Conservation (phyloP, 2,888 invertebrate species). For the Perizoma affinitatum region DNA sequence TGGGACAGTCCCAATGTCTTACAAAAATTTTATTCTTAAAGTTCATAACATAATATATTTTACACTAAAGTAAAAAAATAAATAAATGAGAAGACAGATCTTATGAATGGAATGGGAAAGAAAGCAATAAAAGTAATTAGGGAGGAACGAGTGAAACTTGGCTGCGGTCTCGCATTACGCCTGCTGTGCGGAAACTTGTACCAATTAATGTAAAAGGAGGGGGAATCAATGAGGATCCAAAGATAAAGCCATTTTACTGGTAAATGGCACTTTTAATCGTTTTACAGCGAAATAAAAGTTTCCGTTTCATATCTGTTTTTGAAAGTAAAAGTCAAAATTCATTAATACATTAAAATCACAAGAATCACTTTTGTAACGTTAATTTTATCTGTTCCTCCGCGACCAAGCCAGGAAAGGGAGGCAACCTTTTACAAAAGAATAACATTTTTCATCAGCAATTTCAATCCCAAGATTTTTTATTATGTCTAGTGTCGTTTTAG, state of each 20-base stretch:
- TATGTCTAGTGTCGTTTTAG: no score
- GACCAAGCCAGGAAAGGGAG: no score
- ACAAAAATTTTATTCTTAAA: slow-evolving; percentile 24
- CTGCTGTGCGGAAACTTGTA: slow-evolving; percentile 63
- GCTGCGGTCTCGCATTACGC: slow-evolving; percentile 64
- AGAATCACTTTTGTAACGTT: no score
- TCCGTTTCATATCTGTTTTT: no score
- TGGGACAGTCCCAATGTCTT: no score
- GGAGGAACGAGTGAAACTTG: slow-evolving; percentile 65
- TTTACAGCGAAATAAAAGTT: slow-evolving; percentile 2
- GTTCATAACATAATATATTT: slow-evolving; percentile 28
- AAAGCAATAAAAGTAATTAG: slow-evolving; percentile 71
- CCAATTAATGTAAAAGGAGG: slow-evolving; percentile 62
- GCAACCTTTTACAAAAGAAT: no score
- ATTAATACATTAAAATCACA: no score
- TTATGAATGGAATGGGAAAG: slow-evolving; percentile 62
- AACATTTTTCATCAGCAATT: no score
- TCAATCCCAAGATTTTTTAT: no score
- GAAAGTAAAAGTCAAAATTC: no score
- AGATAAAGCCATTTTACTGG: slow-evolving; percentile 26
- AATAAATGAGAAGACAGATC: slow-evolving; percentile 52
- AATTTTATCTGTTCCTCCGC: no score
- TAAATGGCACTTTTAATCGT: slow-evolving; percentile 17
- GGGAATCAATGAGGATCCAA: slow-evolving; percentile 37
- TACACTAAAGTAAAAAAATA: slow-evolving; percentile 37